Base-by-base conservation (phyloP, 2,113 vertebrate species). In the Eudorcas thomsonii region DNA sequence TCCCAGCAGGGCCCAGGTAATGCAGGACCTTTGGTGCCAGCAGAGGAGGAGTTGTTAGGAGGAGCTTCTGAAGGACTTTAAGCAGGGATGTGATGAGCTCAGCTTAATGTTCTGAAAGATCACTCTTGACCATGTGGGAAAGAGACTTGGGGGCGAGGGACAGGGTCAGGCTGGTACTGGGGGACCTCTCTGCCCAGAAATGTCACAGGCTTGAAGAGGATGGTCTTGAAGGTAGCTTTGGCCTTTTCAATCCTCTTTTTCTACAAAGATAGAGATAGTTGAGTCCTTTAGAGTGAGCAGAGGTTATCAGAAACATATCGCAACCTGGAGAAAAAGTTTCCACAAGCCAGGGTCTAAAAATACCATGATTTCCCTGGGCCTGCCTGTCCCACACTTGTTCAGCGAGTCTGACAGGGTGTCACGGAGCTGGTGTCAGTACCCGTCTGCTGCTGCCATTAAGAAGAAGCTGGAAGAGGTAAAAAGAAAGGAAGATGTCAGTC, bases 361-460 rank as follows among this genome's bases (percentile, higher is more conserved):
- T 98, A 98, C 4, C 16, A 15, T 28, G 67, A 91, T 80, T 83
- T 96, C 96, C 83, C 89, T 60, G 62, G 91, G 55, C 80, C 83
- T 96, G 93, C 74, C 88, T 92, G 82, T 77, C 94, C 96, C 93
- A 85, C 81, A 7, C 57, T 23, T 7, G 55, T 94, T 96, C 77
- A 23, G 94, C 10, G 33, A 54, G 83, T 90, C 97, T 98, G 98
- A 96, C 94, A 54, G 43, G 67, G 96, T 95, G 98, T 96, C 97
- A 97, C 89, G 92, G 89, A 97, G 97, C 93, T 96, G 83, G 52
- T 93, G 97, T 91, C 95, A 96, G 74, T 0, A 16, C 45, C 83
- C 33, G 6, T 96, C 93, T 97, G 64, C 71, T 28, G 82, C 92
- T 94, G 21, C 9, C 17, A 91, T 52, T 78, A 94, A 92, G 71